Evolutionary conservation across 2,888 invertebrate genomes (phyloP).

Genomic region (Oscheius myriophilus): DNA sequence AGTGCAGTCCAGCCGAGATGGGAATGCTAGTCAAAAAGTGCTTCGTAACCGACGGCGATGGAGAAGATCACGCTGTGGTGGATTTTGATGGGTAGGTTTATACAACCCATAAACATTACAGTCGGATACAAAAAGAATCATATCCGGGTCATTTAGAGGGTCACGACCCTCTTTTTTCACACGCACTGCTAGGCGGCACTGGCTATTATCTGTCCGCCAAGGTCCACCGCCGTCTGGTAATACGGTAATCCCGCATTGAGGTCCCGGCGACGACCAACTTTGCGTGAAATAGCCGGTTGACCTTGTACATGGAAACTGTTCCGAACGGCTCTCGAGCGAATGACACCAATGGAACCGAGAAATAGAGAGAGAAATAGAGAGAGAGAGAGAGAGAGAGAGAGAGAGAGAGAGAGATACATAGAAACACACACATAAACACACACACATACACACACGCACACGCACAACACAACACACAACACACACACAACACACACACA

Average conservation of each 20-base stretch:
- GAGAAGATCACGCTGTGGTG: slow-evolving; percentile 67
- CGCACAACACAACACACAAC: no score
- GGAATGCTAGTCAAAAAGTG: slow-evolving; percentile 70
- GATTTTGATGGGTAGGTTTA: slow-evolving; percentile 59
- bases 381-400: no score
- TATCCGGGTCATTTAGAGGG: neutral
- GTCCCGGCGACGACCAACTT: slow-evolving; percentile 14
- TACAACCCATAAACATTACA: neutral
- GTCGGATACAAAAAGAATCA: neutral
- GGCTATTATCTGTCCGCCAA: slow-evolving; percentile 17
- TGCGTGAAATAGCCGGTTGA: slow-evolving; percentile 18
- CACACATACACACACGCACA: no score
- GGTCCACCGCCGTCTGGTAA: slow-evolving; percentile 1
- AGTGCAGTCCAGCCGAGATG: slow-evolving; percentile 66
- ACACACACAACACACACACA: no score
- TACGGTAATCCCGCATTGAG: slow-evolving; percentile 19
- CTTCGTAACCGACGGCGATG: slow-evolving; percentile 69
- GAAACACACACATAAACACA: no score
- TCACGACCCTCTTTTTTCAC: no score
- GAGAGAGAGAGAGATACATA: no score
- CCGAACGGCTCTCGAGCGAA: slow-evolving; percentile 7
- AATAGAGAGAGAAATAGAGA: neutral
- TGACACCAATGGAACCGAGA: neutral
- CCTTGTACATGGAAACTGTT: slow-evolving; percentile 14
- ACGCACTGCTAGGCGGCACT: no score